phyloP scores from a whole-genome alignment of 2,888 invertebrate genomes.

The Diogma glabrata region DNA sequence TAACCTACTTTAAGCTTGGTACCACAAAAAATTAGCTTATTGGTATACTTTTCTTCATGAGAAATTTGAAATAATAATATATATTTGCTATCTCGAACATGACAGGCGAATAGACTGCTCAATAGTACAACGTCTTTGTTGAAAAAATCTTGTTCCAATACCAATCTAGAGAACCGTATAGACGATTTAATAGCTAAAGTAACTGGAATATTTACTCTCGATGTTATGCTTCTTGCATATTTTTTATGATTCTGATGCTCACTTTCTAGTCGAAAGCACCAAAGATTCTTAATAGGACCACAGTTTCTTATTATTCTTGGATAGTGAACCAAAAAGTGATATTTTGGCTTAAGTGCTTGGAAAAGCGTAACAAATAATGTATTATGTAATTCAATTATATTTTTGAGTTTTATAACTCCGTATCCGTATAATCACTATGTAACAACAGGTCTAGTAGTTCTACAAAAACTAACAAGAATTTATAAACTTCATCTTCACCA shows the following conservation, averaged over 20 bases:
- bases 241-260: not conserved
- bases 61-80: not conserved
- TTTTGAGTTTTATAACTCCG: not conserved
- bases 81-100: not conserved
- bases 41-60: not conserved
- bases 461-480: not conserved
- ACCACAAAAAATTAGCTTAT: not conserved
- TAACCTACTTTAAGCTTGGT: constrained; percentile 1
- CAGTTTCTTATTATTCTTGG: constrained; percentile 2
- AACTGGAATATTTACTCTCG: not conserved
- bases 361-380: not conserved
- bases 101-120: not conserved
- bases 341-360: constrained; percentile 4
- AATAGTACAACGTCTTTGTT: no score
- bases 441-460: not conserved
- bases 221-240: no score
- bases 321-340: constrained; percentile 9
- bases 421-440: not conserved
- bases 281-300: constrained; percentile 9
- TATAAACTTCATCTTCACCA: not conserved
- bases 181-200: not conserved
- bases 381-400: constrained; percentile 1
- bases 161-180: not conserved
- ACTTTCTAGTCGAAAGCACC: constrained; percentile 8
- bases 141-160: not conserved